Evolutionary conservation across 2,888 invertebrate genomes (phyloP).

Genomic region (Oscheius sp.): DNA sequence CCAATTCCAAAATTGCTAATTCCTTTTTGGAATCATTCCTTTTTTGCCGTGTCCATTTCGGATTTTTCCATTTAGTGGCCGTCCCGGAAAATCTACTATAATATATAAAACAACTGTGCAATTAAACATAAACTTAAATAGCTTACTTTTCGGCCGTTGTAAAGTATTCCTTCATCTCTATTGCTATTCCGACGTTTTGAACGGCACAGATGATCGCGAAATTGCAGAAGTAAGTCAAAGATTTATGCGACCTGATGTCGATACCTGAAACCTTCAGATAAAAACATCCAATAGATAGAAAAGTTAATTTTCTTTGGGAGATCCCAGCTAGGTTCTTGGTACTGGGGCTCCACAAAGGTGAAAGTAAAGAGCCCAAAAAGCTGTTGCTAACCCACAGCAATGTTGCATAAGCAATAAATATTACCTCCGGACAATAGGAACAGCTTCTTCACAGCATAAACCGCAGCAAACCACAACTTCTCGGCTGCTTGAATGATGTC

Average conservation of each 20-base stretch:
- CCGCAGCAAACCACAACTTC: constrained; percentile 34
- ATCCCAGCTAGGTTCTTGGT: too few relatives aligned
- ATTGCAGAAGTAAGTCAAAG: constrained; percentile 4
- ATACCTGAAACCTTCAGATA: constrained; percentile 30
- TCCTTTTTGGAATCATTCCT: too few relatives aligned
- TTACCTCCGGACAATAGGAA: constrained; percentile 18
- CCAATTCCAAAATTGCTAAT: too few relatives aligned
- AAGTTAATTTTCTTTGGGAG: constrained; percentile 28
- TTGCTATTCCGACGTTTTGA: neutral
- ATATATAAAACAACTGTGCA: constrained; percentile 35
- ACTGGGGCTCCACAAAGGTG: too few relatives aligned
- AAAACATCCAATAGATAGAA: constrained; percentile 29
- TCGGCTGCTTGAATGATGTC: constrained; percentile 32
- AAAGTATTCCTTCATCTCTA: neutral
- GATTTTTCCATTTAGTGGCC: too few relatives aligned
- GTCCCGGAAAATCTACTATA: too few relatives aligned
- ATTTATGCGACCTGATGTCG: constrained; percentile 25
- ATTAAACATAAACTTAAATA: constrained; percentile 27
- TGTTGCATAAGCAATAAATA: too few relatives aligned
- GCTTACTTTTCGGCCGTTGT: constrained; percentile 31
- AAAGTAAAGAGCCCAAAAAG: too few relatives aligned
- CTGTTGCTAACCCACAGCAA: too few relatives aligned
- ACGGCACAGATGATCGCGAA: constrained; percentile 1
- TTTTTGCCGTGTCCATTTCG: too few relatives aligned
- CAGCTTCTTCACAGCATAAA: constrained; percentile 32